Conservation (phyloP, 2,888 invertebrate genomes). For the Drosophila pseudotalamancana region DNA sequence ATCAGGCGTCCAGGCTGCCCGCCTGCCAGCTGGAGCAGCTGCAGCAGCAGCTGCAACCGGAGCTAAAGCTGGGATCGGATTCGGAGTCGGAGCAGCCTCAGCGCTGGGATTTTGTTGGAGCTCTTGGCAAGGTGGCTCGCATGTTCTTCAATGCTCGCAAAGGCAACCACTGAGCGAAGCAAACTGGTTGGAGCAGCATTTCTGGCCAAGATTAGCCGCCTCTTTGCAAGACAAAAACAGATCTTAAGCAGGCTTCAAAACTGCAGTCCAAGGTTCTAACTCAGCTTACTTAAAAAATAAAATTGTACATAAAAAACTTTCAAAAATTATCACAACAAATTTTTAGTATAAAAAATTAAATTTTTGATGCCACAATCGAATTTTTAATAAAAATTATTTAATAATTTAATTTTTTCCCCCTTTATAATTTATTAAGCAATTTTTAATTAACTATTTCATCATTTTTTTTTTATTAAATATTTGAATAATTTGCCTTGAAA, state of each 20-base stretch:
- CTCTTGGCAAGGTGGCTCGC: slow-evolving; percentile 80
- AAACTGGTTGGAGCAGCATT: too few relatives aligned
- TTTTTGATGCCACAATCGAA: not conserved
- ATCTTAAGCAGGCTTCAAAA: too few relatives aligned
- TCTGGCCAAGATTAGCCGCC: too few relatives aligned
- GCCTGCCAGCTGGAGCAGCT: slow-evolving; percentile 47
- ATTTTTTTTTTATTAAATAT: not conserved
- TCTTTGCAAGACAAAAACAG: too few relatives aligned
- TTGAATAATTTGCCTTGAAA: not conserved
- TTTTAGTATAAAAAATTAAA: not conserved
- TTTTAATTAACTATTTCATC: too few relatives aligned
- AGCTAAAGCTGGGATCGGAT: slow-evolving; percentile 40
- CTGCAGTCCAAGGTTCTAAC: too few relatives aligned
- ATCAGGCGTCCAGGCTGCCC: slow-evolving; percentile 30
- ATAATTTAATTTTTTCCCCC: too few relatives aligned
- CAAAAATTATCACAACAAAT: not conserved
- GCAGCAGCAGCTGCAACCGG: slow-evolving; percentile 16
- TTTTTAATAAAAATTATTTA: slow-evolving; percentile 4
- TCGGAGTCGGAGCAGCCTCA: slow-evolving; percentile 38
- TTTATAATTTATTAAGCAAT: too few relatives aligned
- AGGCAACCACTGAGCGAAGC: slow-evolving; percentile 50
- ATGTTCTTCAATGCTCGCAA: slow-evolving; percentile 81
- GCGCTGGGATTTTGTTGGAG: slow-evolving; percentile 81
- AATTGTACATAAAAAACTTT: not conserved
- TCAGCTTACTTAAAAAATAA: not conserved